These are phyloP conservation scores for Dryobota labecula DNA, from an alignment of 2,888 invertebrate genomes.

Conservation along the genomic window DNA sequence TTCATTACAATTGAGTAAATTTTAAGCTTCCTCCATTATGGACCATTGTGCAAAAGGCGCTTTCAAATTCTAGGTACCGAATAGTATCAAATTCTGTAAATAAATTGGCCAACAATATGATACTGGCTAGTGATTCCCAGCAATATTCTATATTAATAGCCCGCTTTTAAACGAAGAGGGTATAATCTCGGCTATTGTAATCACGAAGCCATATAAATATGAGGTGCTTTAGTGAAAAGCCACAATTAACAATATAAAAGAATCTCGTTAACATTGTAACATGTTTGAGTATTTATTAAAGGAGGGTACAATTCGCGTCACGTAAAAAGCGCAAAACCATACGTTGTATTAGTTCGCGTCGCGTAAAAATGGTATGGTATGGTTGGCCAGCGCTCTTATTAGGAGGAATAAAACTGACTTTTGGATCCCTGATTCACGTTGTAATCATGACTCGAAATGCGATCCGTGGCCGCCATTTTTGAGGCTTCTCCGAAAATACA, in stretches of 20 bases:
- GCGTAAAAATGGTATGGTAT: no score
- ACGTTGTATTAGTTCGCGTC: no score
- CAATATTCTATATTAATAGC: slow-evolving; percentile 59
- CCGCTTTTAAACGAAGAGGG: slow-evolving; percentile 55
- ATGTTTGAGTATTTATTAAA: slow-evolving; percentile 44
- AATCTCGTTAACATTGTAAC: slow-evolving; percentile 49
- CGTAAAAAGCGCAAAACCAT: no score
- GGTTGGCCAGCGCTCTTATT: no score
- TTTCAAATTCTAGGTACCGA: slow-evolving; percentile 18
- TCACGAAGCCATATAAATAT: slow-evolving; percentile 60
- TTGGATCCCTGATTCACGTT: slow-evolving; percentile 28
- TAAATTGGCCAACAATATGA: slow-evolving; percentile 14
- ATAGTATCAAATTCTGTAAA: slow-evolving; percentile 14
- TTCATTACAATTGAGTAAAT: not conserved
- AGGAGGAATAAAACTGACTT: slow-evolving; percentile 20
- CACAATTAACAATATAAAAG: slow-evolving; percentile 62
- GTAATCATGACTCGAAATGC: slow-evolving; percentile 49
- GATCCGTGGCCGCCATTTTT: slow-evolving; percentile 33
- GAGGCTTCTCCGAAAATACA: slow-evolving; percentile 44
- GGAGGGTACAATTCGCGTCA: no score
- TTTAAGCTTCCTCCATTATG: not conserved
- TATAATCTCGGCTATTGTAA: slow-evolving; percentile 51
- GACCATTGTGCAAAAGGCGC: slow-evolving; percentile 3
- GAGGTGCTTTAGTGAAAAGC: slow-evolving; percentile 45
- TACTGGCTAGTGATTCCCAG: slow-evolving; percentile 20